Evolutionary conservation across 2,888 invertebrate genomes (phyloP).

Genomic region (Heliothis peltigera): DNA sequence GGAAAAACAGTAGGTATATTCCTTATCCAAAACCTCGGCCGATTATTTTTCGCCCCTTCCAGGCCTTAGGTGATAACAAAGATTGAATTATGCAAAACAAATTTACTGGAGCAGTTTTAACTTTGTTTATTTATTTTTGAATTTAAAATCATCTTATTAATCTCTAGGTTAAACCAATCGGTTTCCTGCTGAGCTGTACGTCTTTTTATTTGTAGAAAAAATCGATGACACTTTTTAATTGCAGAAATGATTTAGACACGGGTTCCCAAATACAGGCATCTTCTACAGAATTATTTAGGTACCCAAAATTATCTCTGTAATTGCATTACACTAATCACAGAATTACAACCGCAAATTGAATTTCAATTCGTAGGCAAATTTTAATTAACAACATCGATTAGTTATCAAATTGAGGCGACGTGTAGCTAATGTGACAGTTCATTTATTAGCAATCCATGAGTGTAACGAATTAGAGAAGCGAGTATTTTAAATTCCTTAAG

Average conservation of each 20-base stretch:
- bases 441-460: constrained; percentile 21
- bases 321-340: constrained; percentile 12
- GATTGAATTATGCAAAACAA: too few relatives aligned
- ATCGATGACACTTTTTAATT: constrained; percentile 2
- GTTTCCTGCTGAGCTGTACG: too few relatives aligned
- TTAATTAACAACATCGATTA: constrained; percentile 15
- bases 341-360: constrained; percentile 23
- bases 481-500: constrained; percentile 21
- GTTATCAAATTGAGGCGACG: constrained; percentile 10
- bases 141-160: too few relatives aligned
- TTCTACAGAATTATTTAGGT: not conserved
- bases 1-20: too few relatives aligned
- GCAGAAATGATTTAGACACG: not conserved
- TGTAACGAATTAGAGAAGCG: constrained; percentile 13
- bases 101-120: too few relatives aligned
- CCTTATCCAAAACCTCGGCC: too few relatives aligned
- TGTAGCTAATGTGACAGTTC: constrained; percentile 4
- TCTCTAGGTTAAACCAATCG: too few relatives aligned
- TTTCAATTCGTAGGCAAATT: constrained; percentile 3
- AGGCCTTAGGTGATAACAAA: too few relatives aligned
- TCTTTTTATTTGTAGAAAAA: constrained; percentile 17
- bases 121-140: too few relatives aligned
- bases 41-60: too few relatives aligned
- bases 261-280: not conserved
- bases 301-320: too few relatives aligned